Base-by-base conservation (phyloP, 2,888 invertebrate species). In the Lordiphosa andalusiaca region DNA sequence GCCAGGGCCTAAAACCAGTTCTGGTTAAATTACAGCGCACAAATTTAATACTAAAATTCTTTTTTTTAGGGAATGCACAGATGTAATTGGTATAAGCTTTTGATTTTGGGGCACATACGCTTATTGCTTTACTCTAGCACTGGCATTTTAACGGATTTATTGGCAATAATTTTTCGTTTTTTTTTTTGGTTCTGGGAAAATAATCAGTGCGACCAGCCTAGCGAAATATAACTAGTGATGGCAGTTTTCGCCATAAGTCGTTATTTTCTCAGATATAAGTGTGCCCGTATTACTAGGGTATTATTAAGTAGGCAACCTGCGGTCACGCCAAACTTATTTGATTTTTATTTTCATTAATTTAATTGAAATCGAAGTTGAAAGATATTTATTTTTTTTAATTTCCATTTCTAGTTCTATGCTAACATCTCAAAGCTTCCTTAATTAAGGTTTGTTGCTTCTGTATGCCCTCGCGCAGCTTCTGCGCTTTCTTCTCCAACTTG, bases 1-100 rank as follows among this genome's bases (percentile, higher is more conserved):
- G 50, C 66, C 66, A 63, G 40, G 85, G 85, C 73, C 85, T 75
- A 69, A 80, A 84, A 81, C 83, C 85, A 84, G 85, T 84, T 80
- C 63, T 64, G 63, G 76, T 69, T 78, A 75, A 73, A 71, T 76
- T 71, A 77, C 64, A 36, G 50, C 50, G 58, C 41, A 40, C 57
- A 25, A 64, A 51, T 21, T 37, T 19, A 36, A 19, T n/a, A 10
- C 30, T 10, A 33, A 23, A 40, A 38, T 42, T 57, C 42, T 19
- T 33, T 23, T 50, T 48, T 40, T 21, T 3, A 3, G 30, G 30
- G 3, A 30, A 10, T 25, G 5, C 35, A 23, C 35, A 54, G 47
- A 38, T 13, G 21, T 7, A 6, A 2, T 51, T 12, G 10, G 5
- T 10, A 19, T 39, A 6, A 13, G 21, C 37, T 49, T 23, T 13